Percentiles rank a stretch among this genome's conserved stretches.
These are phyloP conservation scores for Bradysia coprophila DNA, from an alignment of 1,140 invertebrate species.

Conservation along the genomic window DNA sequence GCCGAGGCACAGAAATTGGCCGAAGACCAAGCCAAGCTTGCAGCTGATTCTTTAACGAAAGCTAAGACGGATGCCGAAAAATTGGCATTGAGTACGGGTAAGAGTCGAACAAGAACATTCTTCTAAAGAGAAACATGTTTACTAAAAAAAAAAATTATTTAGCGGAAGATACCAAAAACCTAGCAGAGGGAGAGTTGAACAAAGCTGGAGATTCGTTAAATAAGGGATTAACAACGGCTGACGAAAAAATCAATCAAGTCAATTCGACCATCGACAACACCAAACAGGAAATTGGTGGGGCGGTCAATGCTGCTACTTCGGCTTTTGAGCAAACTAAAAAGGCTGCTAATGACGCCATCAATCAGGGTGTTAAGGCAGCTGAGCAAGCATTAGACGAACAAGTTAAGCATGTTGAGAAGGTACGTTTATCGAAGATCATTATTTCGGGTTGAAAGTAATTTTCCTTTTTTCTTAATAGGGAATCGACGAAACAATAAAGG, in stretches of 20 bases:
- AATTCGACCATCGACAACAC: conserved; percentile 14
- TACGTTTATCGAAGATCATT: neutral
- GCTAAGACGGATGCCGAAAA: conserved; percentile 28
- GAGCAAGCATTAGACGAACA: conserved; percentile 20
- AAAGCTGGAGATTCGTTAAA: conserved; percentile 19
- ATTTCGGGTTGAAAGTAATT: neutral
- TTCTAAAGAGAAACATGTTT: neutral
- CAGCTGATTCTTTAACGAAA: conserved; percentile 30
- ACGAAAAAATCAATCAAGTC: conserved; percentile 16
- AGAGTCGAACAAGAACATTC: neutral
- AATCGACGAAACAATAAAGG: conserved; percentile 18
- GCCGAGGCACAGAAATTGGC: conserved; percentile 30
- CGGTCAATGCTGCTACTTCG: conserved; percentile 17
- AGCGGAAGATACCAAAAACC: conserved; percentile 19
- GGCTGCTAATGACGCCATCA: conserved; percentile 22
- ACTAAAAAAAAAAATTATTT: neutral
- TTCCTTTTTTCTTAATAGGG: conserved; percentile 3
- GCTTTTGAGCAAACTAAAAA: conserved; percentile 23
- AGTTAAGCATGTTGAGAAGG: conserved; percentile 20
- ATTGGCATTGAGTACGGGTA: conserved; percentile 26
- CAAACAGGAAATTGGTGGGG: conserved; percentile 13
- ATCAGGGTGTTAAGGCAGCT: conserved; percentile 23
- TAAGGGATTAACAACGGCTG: conserved; percentile 14
- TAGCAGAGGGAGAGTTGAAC: conserved; percentile 18
- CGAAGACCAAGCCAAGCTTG: conserved; percentile 36